These are phyloP conservation scores for Liparis tanakae DNA, from an alignment of 2,797 vertebrate genomes.

Conservation along the genomic window DNA sequence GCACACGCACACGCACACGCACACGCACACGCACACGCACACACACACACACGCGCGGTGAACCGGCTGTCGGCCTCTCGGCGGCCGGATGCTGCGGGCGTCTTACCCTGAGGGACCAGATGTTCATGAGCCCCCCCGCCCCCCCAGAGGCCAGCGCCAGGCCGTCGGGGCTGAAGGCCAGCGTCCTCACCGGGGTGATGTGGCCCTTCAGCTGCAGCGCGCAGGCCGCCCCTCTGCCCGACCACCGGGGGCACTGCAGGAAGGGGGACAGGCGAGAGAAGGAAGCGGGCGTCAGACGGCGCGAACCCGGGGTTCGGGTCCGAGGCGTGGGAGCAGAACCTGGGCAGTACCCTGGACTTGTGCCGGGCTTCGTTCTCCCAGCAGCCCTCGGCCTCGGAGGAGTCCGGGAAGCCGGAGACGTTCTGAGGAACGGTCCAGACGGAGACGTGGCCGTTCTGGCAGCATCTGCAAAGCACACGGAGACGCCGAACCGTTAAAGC, in stretches of 20 bases:
- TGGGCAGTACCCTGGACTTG: conserved; percentile 75
- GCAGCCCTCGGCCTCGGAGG: conserved; percentile 85
- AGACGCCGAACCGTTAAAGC: too few species aligned
- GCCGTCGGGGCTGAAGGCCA: conserved; percentile 94
- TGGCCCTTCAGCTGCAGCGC: conserved; percentile 94
- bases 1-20: conserved; percentile 1
- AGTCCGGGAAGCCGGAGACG: conserved; percentile 76
- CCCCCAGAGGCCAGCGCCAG: conserved; percentile 93
- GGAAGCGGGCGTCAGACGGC: background rate
- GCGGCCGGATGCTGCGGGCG: background rate
- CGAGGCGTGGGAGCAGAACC: background rate
- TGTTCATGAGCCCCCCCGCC: conserved; percentile 95
- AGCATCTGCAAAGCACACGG: conserved; percentile 83
- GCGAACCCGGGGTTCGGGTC: background rate
- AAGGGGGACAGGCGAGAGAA: background rate
- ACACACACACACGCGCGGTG: too few species aligned
- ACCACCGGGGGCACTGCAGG: conserved; percentile 59
- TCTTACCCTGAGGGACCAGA: conserved; percentile 93
- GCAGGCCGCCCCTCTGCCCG: conserved; percentile 79
- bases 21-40: background rate
- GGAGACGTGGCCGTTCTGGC: conserved; percentile 94
- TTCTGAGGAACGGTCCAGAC: conserved; percentile 95
- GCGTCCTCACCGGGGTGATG: conserved; percentile 91
- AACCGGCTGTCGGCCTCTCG: background rate
- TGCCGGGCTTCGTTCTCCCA: conserved; percentile 88